Conservation (phyloP, 2,797 vertebrate genomes). For the Myiotriccus ornatus region DNA sequence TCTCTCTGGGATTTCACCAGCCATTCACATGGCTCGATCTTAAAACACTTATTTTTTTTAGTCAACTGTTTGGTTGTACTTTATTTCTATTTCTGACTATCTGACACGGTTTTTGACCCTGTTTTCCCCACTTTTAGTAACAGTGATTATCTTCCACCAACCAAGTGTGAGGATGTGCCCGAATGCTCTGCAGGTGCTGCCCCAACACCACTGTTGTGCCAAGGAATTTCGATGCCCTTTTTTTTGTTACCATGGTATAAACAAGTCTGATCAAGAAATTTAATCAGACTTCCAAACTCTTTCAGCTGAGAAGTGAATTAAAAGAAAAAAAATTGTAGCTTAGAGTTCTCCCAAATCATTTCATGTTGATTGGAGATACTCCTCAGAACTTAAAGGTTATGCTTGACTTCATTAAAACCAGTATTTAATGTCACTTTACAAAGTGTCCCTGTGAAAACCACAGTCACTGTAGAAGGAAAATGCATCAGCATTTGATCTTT, state of each 20-base stretch:
- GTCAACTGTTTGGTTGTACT: not conserved
- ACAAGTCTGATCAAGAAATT: not conserved
- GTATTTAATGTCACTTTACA: not conserved
- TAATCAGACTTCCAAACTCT: not conserved
- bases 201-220: not conserved
- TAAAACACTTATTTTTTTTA: not conserved
- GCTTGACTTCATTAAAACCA: not conserved
- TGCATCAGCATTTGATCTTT: not conserved
- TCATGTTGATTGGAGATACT: not conserved
- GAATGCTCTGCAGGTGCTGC: not conserved
- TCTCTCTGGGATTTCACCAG: not conserved
- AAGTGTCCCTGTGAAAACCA: conserved; percentile 14
- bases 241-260: not conserved
- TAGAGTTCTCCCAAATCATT: not conserved
- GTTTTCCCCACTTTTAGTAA: not conserved
- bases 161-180: rapidly evolving
- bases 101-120: not conserved
- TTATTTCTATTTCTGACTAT: not conserved
- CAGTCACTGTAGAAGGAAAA: not conserved
- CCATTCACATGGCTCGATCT: not conserved
- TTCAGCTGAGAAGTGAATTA: conserved; percentile 15
- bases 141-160: not conserved
- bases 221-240: not conserved
- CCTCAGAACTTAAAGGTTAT: conserved; percentile 2
- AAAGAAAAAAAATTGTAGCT: not conserved